Conservation (phyloP, 30 jellyfish, hydroid and myxozoan genomes). For the Phacellophora camtschatica region DNA sequence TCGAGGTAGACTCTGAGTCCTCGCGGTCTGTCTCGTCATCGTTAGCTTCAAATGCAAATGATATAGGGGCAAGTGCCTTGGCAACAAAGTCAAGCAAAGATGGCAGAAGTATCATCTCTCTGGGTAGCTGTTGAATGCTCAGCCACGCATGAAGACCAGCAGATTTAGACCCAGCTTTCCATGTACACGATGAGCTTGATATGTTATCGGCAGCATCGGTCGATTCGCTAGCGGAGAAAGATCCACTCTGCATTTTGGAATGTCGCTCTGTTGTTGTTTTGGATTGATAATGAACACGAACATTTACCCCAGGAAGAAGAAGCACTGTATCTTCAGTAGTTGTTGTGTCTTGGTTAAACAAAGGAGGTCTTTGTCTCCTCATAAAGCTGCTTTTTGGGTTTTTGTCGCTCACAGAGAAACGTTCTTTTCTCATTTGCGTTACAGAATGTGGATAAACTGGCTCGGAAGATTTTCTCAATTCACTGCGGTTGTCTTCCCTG, state of each 20-base stretch:
- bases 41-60: conserved; percentile 32
- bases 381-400: conserved; percentile 38
- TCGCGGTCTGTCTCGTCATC: conserved; percentile 1
- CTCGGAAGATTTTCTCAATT: conserved; percentile 36
- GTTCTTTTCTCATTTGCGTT: conserved; percentile 21
- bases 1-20: conserved; percentile 20
- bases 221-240: conserved; percentile 19
- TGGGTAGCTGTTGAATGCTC: conserved; percentile 76
- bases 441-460: neutral
- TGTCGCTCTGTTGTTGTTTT: conserved; percentile 57
- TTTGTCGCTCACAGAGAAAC: conserved; percentile 26
- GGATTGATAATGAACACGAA: conserved; percentile 83
- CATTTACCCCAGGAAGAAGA: conserved; percentile 85
- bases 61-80: conserved; percentile 83
- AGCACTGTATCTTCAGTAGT: conserved; percentile 70
- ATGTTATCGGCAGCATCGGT: conserved; percentile 43
- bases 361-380: conserved; percentile 8
- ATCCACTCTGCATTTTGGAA: conserved; percentile 25
- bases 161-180: conserved; percentile 67
- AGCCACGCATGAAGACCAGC: conserved; percentile 86
- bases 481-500: conserved; percentile 36
- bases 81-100: conserved; percentile 85
- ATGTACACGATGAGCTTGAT: conserved; percentile 21
- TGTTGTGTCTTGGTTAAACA: conserved; percentile 34
- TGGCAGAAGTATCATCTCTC: conserved; percentile 91